phyloP scores from a whole-genome alignment of 2,797 vertebrate species.

The Lithobates pipiens region DNA sequence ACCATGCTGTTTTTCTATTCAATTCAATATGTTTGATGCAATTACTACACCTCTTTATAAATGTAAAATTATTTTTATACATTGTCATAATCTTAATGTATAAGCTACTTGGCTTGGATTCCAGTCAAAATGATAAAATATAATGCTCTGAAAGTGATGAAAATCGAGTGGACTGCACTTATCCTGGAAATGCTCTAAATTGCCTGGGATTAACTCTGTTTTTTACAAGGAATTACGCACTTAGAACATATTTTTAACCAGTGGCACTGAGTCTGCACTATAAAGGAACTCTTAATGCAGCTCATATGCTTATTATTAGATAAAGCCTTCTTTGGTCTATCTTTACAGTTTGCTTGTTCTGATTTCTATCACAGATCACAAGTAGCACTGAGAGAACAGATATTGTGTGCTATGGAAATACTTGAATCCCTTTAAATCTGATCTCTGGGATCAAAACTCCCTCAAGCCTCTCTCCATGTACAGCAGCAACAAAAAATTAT shows the following conservation, averaged over 20 bases:
- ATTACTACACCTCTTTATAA: neutral
- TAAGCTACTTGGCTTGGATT: neutral
- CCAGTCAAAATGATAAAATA: neutral
- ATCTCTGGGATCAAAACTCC: no score
- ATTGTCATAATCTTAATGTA: neutral
- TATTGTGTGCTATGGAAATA: no score
- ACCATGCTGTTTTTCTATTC: neutral
- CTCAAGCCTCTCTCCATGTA: no score
- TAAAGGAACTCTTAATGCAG: slow-evolving; percentile 9
- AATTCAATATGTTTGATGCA: neutral
- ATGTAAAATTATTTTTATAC: neutral
- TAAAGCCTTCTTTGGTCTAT: neutral
- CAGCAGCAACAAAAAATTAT: no score
- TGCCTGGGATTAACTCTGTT: slow-evolving; percentile 10
- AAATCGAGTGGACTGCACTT: neutral
- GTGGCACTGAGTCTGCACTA: neutral
- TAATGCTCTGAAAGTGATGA: neutral
- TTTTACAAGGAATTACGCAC: slow-evolving; percentile 21
- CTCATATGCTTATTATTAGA: slow-evolving; percentile 21
- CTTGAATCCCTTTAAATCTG: no score
- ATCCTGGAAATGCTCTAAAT: neutral
- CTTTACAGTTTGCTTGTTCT: neutral
- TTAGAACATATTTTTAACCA: slow-evolving; percentile 17
- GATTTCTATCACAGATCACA: neutral
- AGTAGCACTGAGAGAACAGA: no score